These are phyloP conservation scores for Acropora tenuis DNA, from an alignment of 64 coral and sea anemone species.

Conservation along the genomic window DNA sequence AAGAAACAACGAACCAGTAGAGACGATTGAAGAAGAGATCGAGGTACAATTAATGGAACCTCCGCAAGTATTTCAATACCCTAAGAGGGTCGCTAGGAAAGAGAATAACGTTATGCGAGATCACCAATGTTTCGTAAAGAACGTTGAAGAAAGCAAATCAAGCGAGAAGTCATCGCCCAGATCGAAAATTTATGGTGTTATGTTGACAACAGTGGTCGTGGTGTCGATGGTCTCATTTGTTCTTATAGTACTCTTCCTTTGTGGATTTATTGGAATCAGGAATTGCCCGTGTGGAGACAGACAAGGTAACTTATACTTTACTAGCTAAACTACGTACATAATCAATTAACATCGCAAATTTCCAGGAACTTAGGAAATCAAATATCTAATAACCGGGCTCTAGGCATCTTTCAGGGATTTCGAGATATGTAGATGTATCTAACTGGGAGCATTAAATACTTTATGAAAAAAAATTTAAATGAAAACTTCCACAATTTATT, in stretches of 20 bases:
- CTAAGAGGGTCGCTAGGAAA: constrained; percentile 2
- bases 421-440: no score
- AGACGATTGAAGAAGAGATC: not conserved
- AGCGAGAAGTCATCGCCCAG: not conserved
- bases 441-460: no score
- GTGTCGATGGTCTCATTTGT: not conserved
- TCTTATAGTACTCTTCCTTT: constrained; percentile 3
- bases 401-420: no score
- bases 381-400: no score
- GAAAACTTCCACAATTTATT: no score
- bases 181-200: not conserved
- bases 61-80: not conserved
- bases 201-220: not conserved
- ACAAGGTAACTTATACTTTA: not conserved
- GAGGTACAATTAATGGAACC: not conserved
- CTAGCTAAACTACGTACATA: not conserved
- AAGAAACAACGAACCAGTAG: not conserved
- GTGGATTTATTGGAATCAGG: not conserved
- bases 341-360: not conserved
- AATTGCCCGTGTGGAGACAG: not conserved
- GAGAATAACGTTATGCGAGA: constrained; percentile 18
- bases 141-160: not conserved
- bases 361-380: not conserved
- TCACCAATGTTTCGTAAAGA: not conserved
- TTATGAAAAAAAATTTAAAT: no score